A percentile compares a stretch with the other conserved stretches of the same genome.
Conservation (phyloP, 2,113 vertebrate species). For the Grammomys dolichurus region DNA sequence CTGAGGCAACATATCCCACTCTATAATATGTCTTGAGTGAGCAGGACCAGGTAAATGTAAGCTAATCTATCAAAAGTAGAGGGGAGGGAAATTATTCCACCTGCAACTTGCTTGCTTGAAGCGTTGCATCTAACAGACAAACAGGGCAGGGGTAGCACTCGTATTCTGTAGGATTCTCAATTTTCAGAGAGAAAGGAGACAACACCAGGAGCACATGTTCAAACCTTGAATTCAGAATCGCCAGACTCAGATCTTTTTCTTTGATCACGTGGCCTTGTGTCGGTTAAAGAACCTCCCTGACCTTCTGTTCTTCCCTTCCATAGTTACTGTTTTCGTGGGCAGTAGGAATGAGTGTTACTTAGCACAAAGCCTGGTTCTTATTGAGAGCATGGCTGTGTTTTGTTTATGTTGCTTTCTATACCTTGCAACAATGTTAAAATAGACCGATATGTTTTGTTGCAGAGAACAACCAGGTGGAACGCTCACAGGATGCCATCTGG, state of each 20-base stretch:
- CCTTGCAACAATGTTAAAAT: constrained; percentile 42
- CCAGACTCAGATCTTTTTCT: background rate
- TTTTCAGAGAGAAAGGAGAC: constrained; percentile 20
- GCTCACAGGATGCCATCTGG: background rate
- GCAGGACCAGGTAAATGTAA: background rate
- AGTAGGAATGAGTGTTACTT: background rate
- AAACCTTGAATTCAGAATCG: background rate
- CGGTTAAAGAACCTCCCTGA: constrained; percentile 24
- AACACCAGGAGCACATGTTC: background rate
- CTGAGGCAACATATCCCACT: background rate
- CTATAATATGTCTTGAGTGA: background rate
- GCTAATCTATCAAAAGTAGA: background rate
- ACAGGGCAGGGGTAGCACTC: background rate
- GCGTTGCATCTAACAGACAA: background rate
- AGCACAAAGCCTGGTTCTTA: background rate
- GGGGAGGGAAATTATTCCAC: background rate
- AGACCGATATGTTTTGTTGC: background rate
- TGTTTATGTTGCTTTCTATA: constrained; percentile 27
- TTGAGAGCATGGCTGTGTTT: background rate
- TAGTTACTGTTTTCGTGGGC: background rate
- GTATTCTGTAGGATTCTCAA: background rate
- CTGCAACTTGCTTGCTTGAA: background rate
- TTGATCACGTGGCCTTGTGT: background rate
- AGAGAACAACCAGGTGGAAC: constrained; percentile 27
- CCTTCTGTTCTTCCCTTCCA: background rate